phyloP scores from a whole-genome alignment of 2,113 vertebrate genomes.

The Neolamprologus longior region DNA sequence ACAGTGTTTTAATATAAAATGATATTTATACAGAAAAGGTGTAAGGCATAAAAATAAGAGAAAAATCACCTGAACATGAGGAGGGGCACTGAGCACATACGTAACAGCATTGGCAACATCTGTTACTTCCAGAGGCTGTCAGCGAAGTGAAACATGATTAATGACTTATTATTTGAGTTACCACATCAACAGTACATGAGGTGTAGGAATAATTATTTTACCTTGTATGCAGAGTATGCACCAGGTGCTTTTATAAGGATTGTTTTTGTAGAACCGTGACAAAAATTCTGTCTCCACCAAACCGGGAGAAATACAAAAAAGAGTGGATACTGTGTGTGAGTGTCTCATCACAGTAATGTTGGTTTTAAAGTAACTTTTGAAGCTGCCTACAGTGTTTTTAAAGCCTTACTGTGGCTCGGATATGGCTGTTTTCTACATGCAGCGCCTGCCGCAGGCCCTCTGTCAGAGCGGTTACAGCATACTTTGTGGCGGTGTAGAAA shows the following conservation, averaged over 20 bases:
- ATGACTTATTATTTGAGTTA: background rate
- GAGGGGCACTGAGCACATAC: background rate
- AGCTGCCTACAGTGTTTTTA: background rate
- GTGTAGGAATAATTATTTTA: background rate
- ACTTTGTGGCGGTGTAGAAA: background rate
- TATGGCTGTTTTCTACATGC: background rate
- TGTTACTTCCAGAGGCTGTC: background rate
- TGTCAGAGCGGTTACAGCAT: conserved; percentile 9
- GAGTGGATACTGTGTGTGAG: background rate
- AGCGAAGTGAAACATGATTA: background rate
- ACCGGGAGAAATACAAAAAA: conserved; percentile 8
- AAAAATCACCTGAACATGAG: background rate
- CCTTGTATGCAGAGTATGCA: background rate
- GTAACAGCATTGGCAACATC: background rate
- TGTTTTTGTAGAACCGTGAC: background rate
- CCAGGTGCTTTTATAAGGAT: background rate
- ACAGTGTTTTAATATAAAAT: background rate
- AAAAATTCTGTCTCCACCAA: conserved; percentile 36
- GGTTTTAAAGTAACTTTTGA: background rate
- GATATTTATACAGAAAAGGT: background rate
- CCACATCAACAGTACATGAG: background rate
- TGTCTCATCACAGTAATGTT: background rate
- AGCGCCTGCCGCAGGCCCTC: conserved; percentile 41
- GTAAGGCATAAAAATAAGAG: background rate
- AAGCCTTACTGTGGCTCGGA: background rate